These are phyloP conservation scores for Sinhomidia bicolor DNA, from an alignment of 2,888 invertebrate genomes.

Conservation along the genomic window DNA sequence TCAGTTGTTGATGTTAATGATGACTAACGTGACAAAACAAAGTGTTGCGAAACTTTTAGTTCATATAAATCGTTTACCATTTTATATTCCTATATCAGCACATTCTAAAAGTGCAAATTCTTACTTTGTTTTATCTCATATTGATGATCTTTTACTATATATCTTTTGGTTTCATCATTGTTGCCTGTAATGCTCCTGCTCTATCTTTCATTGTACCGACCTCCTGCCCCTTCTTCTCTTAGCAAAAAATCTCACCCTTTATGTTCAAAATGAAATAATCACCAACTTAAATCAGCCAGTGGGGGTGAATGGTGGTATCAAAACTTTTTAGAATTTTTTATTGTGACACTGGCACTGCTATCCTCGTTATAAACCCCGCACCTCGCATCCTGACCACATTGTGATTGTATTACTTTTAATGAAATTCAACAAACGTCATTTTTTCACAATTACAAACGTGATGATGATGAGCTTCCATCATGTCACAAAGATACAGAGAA, in stretches of 20 bases:
- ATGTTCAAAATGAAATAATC: not conserved
- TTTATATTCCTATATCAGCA: not conserved
- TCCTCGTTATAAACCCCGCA: not conserved
- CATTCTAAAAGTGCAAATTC: not conserved
- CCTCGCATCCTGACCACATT: not conserved
- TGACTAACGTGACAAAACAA: not conserved
- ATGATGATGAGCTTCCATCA: too few relatives aligned
- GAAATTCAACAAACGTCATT: too few relatives aligned
- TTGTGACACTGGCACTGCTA: not conserved
- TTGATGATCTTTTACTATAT: not conserved
- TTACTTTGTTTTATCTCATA: not conserved
- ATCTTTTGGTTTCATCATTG: not conserved
- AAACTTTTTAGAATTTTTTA: not conserved
- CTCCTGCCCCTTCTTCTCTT: not conserved
- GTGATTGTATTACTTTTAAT: too few relatives aligned
- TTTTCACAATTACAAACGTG: too few relatives aligned
- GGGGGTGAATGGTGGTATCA: not conserved
- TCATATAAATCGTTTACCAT: not conserved
- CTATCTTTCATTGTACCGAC: not conserved
- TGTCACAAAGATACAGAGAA: too few relatives aligned
- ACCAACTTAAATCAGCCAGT: not conserved
- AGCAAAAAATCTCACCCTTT: not conserved
- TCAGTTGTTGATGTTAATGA: not conserved
- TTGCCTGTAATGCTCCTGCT: not conserved
- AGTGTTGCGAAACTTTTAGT: not conserved